Base-by-base conservation (phyloP, 2,888 invertebrate genomes). In the Lordiphosa andalusiaca region DNA sequence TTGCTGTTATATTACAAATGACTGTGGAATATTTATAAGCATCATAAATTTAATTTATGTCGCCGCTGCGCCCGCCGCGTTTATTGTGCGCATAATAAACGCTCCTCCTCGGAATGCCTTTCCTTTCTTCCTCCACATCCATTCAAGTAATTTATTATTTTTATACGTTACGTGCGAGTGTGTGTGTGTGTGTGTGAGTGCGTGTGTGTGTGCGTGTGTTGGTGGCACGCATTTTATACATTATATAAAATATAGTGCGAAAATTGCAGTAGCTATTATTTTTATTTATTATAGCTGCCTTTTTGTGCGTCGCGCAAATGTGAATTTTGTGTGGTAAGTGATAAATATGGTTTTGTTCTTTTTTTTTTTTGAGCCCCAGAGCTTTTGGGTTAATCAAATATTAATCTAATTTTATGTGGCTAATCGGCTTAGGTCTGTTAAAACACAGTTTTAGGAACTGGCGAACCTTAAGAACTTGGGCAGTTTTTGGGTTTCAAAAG, bases 1-100 rank as follows among this genome's bases (percentile, higher is more conserved):
- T 41, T 72, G 74, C 67, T 71, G 81, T 67, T 77, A 69, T 73
- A 78, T 72, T 81, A 84, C 86, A 86, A 85, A 85, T 85, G 84
- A 74, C 85, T 85, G 85, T 83, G 83, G 84, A 85, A 85, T 86
- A 85, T 85, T 85, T 85, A 85, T 85, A 86, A 85, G 86, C 83
- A 80, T 84, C 85, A 85, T 85, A 86, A 86, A 85, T 85, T 63
- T 63, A 63, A 63, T 63, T 63, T 63, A 63, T 63, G 63, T 63
- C 63, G 63, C 63, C 64, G 50, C 63, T 56, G 47, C 49, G 71
- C 74, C 76, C 71, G 72, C 73, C 81, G 75, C 86, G 84, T 84
- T 85, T 83, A 84, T 84, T 86, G 85, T 85, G 74, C 76, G 83
- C 84, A 83, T 78, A 84, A 86, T 84, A 85, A 84, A 85, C 77